These are phyloP conservation scores for Heteronetta atricapilla DNA, from an alignment of 2,113 vertebrate genomes.

Conservation along the genomic window DNA sequence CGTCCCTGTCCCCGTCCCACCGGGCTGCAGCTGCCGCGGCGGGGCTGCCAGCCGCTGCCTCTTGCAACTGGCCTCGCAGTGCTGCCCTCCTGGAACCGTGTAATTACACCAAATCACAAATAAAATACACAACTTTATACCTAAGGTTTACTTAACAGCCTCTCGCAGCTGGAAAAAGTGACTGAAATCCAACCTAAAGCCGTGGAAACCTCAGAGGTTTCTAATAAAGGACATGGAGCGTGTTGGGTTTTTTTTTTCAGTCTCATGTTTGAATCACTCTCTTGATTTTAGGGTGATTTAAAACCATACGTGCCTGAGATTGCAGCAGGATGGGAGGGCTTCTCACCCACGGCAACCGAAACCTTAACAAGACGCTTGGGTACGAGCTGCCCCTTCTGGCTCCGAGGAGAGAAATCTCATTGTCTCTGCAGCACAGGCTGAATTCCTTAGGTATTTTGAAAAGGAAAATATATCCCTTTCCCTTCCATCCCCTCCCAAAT, in stretches of 20 bases:
- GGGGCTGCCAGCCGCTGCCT: conserved; percentile 36
- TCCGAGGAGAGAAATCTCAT: neutral
- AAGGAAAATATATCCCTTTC: conserved; percentile 49
- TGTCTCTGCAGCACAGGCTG: neutral
- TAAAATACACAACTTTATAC: neutral
- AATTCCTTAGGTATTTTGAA: conserved; percentile 63
- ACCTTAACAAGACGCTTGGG: neutral
- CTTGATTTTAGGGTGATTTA: neutral
- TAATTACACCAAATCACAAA: neutral
- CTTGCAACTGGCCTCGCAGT: conserved; percentile 15
- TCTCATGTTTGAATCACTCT: neutral
- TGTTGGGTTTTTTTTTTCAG: neutral
- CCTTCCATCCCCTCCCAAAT: conserved; percentile 60
- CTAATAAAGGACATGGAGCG: neutral
- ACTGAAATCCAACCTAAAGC: neutral
- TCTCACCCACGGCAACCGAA: neutral
- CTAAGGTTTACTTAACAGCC: neutral
- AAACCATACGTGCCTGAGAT: neutral
- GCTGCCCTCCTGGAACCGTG: neutral
- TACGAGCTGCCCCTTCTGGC: conserved; percentile 9
- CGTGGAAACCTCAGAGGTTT: neutral
- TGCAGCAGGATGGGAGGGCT: neutral
- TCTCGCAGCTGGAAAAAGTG: neutral
- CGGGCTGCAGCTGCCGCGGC: neutral
- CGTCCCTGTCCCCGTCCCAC: neutral